Evolutionary conservation across 2,797 vertebrate genomes (phyloP).

Genomic region (Apodemus agrarius): DNA sequence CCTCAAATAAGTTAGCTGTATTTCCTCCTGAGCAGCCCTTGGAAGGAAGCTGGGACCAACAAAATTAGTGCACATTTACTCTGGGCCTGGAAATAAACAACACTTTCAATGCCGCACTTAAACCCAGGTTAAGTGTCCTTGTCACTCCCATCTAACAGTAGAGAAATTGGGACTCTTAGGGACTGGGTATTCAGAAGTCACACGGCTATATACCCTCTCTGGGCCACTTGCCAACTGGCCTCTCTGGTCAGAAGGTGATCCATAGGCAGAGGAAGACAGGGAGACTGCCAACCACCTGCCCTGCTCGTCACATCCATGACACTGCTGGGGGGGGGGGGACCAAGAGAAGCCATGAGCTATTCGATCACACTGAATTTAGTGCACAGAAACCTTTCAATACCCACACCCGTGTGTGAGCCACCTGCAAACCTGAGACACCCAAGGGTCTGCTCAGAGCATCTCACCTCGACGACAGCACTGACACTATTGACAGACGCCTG

Average conservation of each 20-base stretch:
- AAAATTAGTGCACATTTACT: background rate
- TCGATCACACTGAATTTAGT: background rate
- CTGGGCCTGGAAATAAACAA: background rate
- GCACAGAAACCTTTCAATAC: background rate
- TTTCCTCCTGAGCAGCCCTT: background rate
- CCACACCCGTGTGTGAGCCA: rapidly evolving
- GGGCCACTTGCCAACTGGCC: background rate
- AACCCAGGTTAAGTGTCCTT: background rate
- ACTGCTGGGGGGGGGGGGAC: background rate
- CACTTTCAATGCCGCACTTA: background rate
- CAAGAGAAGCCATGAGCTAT: background rate
- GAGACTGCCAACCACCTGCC: background rate
- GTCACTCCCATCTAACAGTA: background rate
- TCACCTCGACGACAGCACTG: background rate
- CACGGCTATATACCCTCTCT: background rate
- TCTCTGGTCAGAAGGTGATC: background rate
- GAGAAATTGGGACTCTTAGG: background rate
- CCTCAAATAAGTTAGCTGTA: background rate
- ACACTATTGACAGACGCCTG: background rate
- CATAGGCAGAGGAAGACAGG: background rate
- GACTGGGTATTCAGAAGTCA: background rate
- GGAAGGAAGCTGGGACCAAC: background rate
- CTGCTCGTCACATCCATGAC: rapidly evolving
- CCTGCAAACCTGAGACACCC: rapidly evolving
- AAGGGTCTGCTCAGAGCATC: background rate